Evolutionary conservation across 2,797 vertebrate species (phyloP), one percentile per base, ranked within the genome.

Genomic region (Thalassophryne amazonica): DNA sequence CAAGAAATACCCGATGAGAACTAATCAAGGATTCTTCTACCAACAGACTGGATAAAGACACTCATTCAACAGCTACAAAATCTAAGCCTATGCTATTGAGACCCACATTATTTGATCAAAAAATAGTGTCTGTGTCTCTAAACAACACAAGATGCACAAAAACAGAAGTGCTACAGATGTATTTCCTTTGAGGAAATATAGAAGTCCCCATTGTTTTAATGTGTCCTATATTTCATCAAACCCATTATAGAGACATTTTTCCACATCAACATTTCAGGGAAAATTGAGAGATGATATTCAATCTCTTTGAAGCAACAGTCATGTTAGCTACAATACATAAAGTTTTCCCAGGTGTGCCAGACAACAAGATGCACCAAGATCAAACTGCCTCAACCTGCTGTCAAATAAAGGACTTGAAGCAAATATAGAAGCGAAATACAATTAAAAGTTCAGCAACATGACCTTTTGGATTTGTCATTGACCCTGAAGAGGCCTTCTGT

Each of bases 221-320:
- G 42, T 32, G 18, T 49, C 7, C 22, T 48, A 25, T 7, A 51
- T 60, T 45, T 57, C 35, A 35, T 54, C 37, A 61, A n/a, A 2
- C 4, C 10, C 28, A 31, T 57, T 31, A 46, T 2, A 18, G 18
- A 2, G 17, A 30, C 24, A 28, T 63, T 24, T 48, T 43, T 35
- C 34, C 38, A 63, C 32, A 19, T 8, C 15, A 45, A 18, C 4
- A 52, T 42, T 40, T 52, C 0, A 19, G 51, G 55, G 50, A 31
- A 32, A 45, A 48, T 8, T 38, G 25, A 27, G 52, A 41, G 47
- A 53, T 20, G 13, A 51, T 41, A 46, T 65, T 37, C 48, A 35
- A 20, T 64, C 39, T 63, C 51, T 67, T 73, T 78, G 65, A 73
- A 64, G 69, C 46, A 4, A 18, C 18, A 5, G 25, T 50, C 50